Evolutionary conservation across 2,113 vertebrate genomes (phyloP), one percentile per base, ranked within the genome.

Genomic region (Cynocephalus volans): DNA sequence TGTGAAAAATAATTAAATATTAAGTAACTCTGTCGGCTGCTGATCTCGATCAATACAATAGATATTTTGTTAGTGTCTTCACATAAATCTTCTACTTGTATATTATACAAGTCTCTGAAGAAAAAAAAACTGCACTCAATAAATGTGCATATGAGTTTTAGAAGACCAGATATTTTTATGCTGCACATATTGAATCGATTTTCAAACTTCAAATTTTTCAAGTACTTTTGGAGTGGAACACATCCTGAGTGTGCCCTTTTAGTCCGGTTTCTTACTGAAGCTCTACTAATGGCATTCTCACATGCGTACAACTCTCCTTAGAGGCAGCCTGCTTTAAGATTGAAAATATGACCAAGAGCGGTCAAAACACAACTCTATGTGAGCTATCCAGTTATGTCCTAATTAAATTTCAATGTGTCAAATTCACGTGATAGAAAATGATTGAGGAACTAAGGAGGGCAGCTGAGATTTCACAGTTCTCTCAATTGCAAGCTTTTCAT

Each of bases 81-180:
- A 81, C 24, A 54, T 36, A 17, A 75, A 11, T 52, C 64, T 93
- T 76, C 8, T 70, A 36, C 41, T 36, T 60, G 65, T 9, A 52
- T 73, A 31, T 77, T 77, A 58, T 76, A 52, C 8, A 85, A 81
- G 31, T 70, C 19, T 82, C 11, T 95, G 48, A 95, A 82, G 14
- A 89, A 56, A 54, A 77, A 56, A 62, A 56, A 8, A 33, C 31
- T 83, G 19, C 13, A 36, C n/a, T 85, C 80, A 96, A 50, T 50
- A 93, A 90, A 58, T 41, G 54, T 77, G 31, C 23, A 50, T 48
- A 15, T 72, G 92, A 72, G 65, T 92, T 95, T 86, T 90, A 79
- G 54, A 77, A 80, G 65, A 91, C 45, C 28, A 52, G 58, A 21
- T 90, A 86, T 77, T 90, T 82, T n/a, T 33, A 60, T 76, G 4